Evolutionary conservation across 2,888 invertebrate genomes (phyloP).

Genomic region (Epinotia bilunana): DNA sequence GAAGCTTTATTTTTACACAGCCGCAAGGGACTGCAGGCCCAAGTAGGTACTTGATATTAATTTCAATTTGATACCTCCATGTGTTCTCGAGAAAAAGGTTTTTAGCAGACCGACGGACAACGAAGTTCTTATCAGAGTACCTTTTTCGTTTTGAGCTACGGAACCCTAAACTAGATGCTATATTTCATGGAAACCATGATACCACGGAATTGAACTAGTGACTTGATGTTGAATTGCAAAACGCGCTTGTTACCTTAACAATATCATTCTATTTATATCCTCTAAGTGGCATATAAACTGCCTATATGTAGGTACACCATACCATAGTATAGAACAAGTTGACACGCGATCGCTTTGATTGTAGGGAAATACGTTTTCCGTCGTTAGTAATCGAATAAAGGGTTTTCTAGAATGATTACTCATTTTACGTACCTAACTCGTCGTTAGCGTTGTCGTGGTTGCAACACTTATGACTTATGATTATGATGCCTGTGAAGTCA

Average conservation of each 20-base stretch:
- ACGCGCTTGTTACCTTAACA: conserved; percentile 1
- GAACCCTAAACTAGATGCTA: too few species aligned
- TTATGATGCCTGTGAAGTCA: too few species aligned
- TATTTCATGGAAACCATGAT: neutral
- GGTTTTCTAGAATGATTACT: neutral
- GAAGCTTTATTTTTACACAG: too few species aligned
- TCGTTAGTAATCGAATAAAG: neutral
- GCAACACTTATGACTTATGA: too few species aligned
- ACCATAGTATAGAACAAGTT: neutral
- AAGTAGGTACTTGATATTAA: too few species aligned
- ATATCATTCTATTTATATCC: conserved; percentile 6
- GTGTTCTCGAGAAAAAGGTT: too few species aligned
- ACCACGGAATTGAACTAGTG: conserved; percentile 3
- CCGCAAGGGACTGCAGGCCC: too few species aligned
- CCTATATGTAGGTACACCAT: neutral
- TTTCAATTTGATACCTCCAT: too few species aligned
- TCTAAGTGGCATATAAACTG: conserved; percentile 6
- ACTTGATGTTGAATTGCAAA: conserved; percentile 9
- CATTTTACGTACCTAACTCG: neutral
- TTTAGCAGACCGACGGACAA: too few species aligned
- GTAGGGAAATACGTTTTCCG: neutral
- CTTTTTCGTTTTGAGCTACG: too few species aligned
- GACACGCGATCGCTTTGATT: conserved; percentile 31
- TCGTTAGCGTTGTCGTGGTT: too few species aligned
- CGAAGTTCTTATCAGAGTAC: too few species aligned